Percentiles rank a stretch among this genome's conserved stretches.
Evolutionary conservation across 2,797 vertebrate species (phyloP).

Genomic region (Phoxinus dragarum): DNA sequence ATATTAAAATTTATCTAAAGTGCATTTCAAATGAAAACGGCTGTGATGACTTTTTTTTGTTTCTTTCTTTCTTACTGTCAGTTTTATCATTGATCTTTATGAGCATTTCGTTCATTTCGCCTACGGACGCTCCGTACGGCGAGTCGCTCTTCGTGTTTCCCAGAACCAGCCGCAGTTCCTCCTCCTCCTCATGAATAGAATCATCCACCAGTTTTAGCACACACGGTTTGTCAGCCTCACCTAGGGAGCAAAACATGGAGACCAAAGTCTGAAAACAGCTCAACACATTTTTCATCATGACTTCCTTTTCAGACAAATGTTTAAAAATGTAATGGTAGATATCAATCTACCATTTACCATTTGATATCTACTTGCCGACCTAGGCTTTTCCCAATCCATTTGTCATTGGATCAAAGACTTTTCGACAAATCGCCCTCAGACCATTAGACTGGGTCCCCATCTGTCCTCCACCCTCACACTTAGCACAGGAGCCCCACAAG

Average conservation of each 20-base stretch:
- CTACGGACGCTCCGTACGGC: slow-evolving; percentile 87
- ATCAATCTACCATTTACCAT: too few relatives aligned
- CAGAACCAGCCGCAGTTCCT: slow-evolving; percentile 90
- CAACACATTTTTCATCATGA: neutral
- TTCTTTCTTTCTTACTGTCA: slow-evolving; percentile 85
- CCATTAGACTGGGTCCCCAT: too few relatives aligned
- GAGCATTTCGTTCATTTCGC: slow-evolving; percentile 86
- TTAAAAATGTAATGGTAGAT: neutral
- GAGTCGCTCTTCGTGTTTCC: slow-evolving; percentile 86
- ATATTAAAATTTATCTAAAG: neutral
- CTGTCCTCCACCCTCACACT: too few relatives aligned
- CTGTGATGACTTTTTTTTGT: neutral
- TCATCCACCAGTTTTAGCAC: slow-evolving; percentile 85
- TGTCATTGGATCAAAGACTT: too few relatives aligned
- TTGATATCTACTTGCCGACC: too few relatives aligned
- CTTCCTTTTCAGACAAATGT: neutral
- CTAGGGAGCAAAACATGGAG: slow-evolving; percentile 67
- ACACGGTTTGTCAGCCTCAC: slow-evolving; percentile 88
- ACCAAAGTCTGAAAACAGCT: neutral
- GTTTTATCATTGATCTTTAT: slow-evolving; percentile 87
- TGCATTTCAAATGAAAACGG: neutral
- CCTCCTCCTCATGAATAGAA: slow-evolving; percentile 84
- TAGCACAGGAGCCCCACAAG: too few relatives aligned
- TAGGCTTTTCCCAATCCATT: too few relatives aligned
- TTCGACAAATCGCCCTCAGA: too few relatives aligned